Evolutionary conservation across 2,113 vertebrate species (phyloP), one percentile per base, ranked within the genome.

Genomic region (Mobula birostris): DNA sequence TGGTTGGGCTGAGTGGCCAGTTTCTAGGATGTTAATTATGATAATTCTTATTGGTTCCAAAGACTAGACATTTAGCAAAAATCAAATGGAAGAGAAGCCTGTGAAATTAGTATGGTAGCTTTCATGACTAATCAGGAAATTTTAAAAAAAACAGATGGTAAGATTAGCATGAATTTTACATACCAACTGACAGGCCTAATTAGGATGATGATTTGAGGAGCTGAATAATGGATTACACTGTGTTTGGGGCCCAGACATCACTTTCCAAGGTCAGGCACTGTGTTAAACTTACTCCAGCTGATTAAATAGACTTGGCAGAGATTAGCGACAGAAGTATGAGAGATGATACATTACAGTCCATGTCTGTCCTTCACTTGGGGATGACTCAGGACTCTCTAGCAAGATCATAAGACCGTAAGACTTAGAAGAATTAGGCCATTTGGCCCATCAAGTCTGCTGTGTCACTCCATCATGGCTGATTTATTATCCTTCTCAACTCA

Each of bases 141-240:
- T 72, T n/a, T 27, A 15, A 93, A 74, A 92, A 40, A 93, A 93
- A 15, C 91, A 93, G 91, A 93, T 76, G 91, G 91, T 24, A 27
- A 74, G 91, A 93, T 93, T 93, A 93, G 91, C 36, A 74, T 74
- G 70, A 74, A 74, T 76, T 93, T 93, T 93, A 76, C 68, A 93
- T 74, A 93, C 8, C 72, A 56, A 93, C 70, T 93, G 70, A 72
- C 91, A 74, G 70, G 68, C 40, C 91, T 93, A 93, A 93, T 93
- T 93, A 93, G 70, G 91, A 56, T 74, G 91, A 74, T 93, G 91
- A 40, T 93, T 24, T 48, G 70, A 74, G n/a, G 70, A 27, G 36
- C 36, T 93, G 70, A 93, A 93, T 93, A 74, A 74, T 74, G 21
- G 36, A 93, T 93, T 14, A 48, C 91, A 56, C 40, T 93, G 91